Base-by-base conservation (phyloP, 2,888 invertebrate genomes). In the Ormyrus pomaceus region DNA sequence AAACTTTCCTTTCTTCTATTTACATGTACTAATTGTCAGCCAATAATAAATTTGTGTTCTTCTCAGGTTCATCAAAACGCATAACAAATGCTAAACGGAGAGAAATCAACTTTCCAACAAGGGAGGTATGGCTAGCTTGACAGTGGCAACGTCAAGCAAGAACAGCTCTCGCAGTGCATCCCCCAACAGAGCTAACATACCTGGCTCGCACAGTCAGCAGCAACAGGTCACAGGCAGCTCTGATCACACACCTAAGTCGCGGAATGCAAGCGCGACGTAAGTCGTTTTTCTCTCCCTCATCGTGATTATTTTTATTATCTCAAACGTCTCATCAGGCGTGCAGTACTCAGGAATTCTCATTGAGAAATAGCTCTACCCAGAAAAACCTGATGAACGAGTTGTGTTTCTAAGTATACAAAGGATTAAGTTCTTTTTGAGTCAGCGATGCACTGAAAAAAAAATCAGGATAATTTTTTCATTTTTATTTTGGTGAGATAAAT, bases 41-140 rank as follows among this genome's bases (percentile, higher is more conserved):
- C 4, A 65, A 65, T 65, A 34, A 45, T 64, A 0, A 46, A 64
- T 62, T 65, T 75, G 10, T 70, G 6, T 76, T 71, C 34, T 34
- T 75, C 68, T 19, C 50, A 80, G 80, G 46, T 61, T 65, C 2
- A 6, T 71, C 5, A 62, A 8, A 66, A 66, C 9, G 58, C 11
- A 59, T 6, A 48, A 59, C 75, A 77, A 78, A 81, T 81, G 81
- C n/a, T 81, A 71, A 75, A 11, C 11, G 34, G 69, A 61, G 62
- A 75, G 10, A 71, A 53, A 66, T 71, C 13, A 5, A 66, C 78
- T 78, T 74, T 78, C 71, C 69, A 73, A 55, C 34, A 74, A 83
- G 82, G 82, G 85, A 86, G 89, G 88, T 85, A 90, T 90, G 90
- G 90, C 89, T 88, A 90, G 87, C 86, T 87, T 90, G 90, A 88